Conservation (phyloP, 2,888 invertebrate genomes). For the Perizoma affinitatum region DNA sequence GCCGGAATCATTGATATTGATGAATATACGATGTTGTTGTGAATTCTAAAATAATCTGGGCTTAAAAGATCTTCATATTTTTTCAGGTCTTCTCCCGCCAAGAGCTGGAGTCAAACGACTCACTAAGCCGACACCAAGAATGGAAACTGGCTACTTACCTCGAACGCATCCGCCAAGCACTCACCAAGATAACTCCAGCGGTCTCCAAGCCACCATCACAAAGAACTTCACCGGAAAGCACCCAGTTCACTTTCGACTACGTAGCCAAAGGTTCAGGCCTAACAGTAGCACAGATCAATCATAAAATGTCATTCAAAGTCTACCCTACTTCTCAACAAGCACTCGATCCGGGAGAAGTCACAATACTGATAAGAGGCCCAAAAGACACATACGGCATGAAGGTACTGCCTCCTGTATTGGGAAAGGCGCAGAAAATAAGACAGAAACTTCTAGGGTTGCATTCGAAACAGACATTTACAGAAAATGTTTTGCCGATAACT, state of each 20-base stretch:
- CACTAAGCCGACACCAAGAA: conserved; percentile 81
- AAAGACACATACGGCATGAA: conserved; percentile 74
- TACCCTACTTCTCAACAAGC: conserved; percentile 82
- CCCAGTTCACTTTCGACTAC: conserved; percentile 78
- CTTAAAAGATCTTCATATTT: conserved; percentile 10
- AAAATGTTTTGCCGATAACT: conserved; percentile 71
- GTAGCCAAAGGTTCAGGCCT: conserved; percentile 86
- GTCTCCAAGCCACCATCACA: conserved; percentile 66
- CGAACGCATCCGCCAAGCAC: conserved; percentile 73
- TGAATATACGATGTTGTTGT: not conserved
- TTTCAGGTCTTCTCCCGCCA: conserved; percentile 84
- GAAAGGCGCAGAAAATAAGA: conserved; percentile 75
- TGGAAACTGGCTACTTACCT: conserved; percentile 82
- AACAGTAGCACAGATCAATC: conserved; percentile 82
- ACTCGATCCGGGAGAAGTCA: conserved; percentile 76
- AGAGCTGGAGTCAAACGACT: conserved; percentile 78
- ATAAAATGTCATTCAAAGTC: conserved; percentile 83
- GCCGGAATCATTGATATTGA: conserved; percentile 2
- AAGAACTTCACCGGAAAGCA: conserved; percentile 64
- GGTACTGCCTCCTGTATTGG: conserved; percentile 72
- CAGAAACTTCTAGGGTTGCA: conserved; percentile 73
- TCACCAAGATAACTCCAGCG: conserved; percentile 70
- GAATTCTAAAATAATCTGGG: conserved; percentile 2
- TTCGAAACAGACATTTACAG: conserved; percentile 63
- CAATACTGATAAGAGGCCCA: conserved; percentile 77